These are phyloP conservation scores for Aphelinus atriplicis DNA, from an alignment of 1,140 invertebrate genomes.

Conservation along the genomic window DNA sequence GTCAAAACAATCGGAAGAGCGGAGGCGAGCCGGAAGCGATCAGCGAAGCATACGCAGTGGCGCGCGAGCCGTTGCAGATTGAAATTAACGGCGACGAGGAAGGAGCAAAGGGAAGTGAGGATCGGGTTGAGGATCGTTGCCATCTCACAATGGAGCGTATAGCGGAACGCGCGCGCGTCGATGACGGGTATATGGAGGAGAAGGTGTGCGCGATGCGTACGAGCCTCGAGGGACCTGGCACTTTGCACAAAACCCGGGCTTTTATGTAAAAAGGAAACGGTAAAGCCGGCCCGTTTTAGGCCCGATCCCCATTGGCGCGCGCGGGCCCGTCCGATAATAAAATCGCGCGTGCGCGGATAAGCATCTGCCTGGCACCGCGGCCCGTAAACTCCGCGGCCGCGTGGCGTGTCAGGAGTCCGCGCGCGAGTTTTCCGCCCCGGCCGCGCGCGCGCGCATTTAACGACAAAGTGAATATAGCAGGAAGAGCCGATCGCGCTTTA, in stretches of 20 bases:
- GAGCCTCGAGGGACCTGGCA: background rate
- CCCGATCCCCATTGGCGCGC: too few species aligned
- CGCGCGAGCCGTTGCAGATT: too few species aligned
- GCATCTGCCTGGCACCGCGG: background rate
- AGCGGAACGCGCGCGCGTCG: background rate
- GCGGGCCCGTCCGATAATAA: background rate
- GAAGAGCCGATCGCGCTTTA: constrained; percentile 36
- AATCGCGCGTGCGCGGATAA: background rate
- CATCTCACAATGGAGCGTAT: background rate
- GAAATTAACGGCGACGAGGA: too few species aligned
- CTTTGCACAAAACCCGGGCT: background rate
- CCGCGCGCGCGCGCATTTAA: constrained; percentile 14
- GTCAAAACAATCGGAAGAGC: too few species aligned
- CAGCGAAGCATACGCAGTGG: too few species aligned
- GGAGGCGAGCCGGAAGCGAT: too few species aligned
- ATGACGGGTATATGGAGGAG: too few species aligned
- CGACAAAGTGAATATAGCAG: constrained; percentile 39
- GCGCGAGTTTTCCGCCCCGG: too few species aligned
- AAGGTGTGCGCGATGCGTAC: too few species aligned
- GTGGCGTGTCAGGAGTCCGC: background rate
- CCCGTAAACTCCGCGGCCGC: background rate
- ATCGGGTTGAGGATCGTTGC: background rate
- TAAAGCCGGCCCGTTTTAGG: constrained; percentile 14
- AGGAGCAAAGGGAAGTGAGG: background rate
- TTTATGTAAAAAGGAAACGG: constrained; percentile 10